These are phyloP conservation scores for Hemibagrus guttatus DNA, from an alignment of 2,797 vertebrate species.

Conservation along the genomic window DNA sequence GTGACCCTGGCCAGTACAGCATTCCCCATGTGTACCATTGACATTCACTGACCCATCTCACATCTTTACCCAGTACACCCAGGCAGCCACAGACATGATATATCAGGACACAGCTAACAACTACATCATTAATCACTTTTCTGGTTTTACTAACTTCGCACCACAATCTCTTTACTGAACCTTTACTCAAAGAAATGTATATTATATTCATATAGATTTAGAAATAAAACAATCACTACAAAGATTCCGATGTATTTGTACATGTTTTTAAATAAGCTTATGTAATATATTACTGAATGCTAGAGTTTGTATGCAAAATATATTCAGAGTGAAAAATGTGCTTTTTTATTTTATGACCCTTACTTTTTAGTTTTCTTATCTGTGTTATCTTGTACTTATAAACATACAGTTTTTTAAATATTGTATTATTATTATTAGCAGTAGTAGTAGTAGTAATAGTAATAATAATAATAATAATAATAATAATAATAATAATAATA, in stretches of 20 bases:
- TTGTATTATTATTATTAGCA: not conserved
- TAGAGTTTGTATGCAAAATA: not conserved
- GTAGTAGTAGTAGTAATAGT: not conserved
- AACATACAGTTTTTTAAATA: not conserved
- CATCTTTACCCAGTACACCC: constrained; percentile 36
- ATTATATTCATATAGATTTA: not conserved
- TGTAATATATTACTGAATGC: not conserved
- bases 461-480: too few species aligned
- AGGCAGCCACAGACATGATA: constrained; percentile 22
- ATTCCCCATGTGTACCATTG: constrained; percentile 56
- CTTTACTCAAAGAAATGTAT: not conserved
- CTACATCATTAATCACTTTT: constrained; percentile 2
- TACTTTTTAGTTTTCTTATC: not conserved
- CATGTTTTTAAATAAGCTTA: not conserved
- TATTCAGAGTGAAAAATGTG: not conserved
- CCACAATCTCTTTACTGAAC: too few species aligned
- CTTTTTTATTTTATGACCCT: not conserved
- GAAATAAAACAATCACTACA: not conserved
- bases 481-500: too few species aligned
- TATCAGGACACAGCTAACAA: constrained; percentile 42
- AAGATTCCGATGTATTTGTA: not conserved
- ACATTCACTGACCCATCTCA: constrained; percentile 51
- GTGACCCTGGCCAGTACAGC: constrained; percentile 25
- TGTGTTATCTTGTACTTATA: not conserved
- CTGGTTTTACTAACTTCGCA: not conserved